Conservation (phyloP, 1,140 invertebrate genomes). For the Agrypnia vestita region DNA sequence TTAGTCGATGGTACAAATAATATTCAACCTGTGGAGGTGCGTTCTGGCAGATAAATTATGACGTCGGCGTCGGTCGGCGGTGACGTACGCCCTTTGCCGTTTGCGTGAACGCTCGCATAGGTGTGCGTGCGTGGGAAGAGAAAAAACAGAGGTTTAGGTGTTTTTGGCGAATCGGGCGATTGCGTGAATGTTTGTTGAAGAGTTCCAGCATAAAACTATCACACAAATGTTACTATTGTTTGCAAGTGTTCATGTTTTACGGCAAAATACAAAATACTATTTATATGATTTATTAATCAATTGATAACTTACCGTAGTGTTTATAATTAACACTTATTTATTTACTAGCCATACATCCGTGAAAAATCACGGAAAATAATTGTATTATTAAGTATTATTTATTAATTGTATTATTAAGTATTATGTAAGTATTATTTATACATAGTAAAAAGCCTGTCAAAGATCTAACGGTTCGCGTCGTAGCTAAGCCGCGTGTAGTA, state of each 20-base stretch:
- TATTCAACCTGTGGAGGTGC: constrained; percentile 28
- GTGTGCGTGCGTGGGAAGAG: constrained; percentile 4
- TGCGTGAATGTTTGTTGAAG: constrained; percentile 23
- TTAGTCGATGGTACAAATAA: constrained; percentile 27
- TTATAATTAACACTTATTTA: no score
- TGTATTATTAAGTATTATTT: no score
- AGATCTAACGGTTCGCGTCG: no score
- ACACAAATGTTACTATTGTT: constrained; percentile 12
- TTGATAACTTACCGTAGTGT: no score
- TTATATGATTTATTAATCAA: no score
- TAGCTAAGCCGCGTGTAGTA: no score
- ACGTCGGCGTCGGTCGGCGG: constrained; percentile 15
- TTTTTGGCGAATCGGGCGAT: neutral
- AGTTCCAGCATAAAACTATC: neutral
- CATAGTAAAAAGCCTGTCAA: no score
- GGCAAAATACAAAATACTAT: no score
- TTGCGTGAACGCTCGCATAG: neutral
- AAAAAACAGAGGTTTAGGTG: neutral
- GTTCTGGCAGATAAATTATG: constrained; percentile 15
- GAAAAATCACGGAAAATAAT: no score
- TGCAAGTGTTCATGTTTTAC: constrained; percentile 13
- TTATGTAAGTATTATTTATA: no score
- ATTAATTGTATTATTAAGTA: no score
- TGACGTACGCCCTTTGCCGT: neutral
- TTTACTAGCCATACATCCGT: no score